A percentile compares a stretch with the other conserved stretches of the same genome.
phyloP scores from a whole-genome alignment of 2,113 vertebrate species.

The Apodemus speciosus region DNA sequence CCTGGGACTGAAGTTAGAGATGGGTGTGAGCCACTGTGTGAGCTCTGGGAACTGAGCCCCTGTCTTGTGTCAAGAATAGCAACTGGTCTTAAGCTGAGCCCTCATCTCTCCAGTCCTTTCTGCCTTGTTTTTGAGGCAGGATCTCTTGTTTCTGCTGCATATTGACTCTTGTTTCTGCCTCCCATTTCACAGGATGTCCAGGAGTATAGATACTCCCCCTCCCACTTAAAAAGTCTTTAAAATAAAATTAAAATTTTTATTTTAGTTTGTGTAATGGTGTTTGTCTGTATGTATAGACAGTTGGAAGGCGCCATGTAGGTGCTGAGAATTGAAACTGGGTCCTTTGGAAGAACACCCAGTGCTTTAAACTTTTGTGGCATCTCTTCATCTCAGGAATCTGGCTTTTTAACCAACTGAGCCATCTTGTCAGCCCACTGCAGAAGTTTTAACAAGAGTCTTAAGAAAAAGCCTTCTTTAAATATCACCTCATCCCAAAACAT shows the following conservation, averaged over 20 bases:
- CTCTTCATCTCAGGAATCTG: background rate
- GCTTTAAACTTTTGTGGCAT: background rate
- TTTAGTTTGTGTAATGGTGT: background rate
- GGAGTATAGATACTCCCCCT: background rate
- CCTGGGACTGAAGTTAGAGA: no score
- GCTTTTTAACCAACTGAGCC: background rate
- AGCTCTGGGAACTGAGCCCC: background rate
- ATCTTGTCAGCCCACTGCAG: background rate
- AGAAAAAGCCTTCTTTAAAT: background rate
- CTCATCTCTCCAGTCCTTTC: background rate
- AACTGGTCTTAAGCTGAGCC: background rate
- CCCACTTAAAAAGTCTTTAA: background rate
- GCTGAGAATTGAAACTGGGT: background rate
- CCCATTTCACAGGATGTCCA: background rate
- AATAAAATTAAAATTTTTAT: background rate
- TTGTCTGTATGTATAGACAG: background rate
- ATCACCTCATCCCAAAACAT: background rate
- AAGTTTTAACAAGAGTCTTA: slow-evolving; percentile 11
- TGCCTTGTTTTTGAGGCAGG: background rate
- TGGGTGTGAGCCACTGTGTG: background rate
- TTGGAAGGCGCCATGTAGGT: background rate
- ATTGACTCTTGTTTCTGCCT: background rate
- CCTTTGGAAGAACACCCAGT: background rate
- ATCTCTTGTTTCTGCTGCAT: background rate
- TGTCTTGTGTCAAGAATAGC: background rate